A percentile compares a stretch with the other conserved stretches of the same genome.
Conservation (phyloP, 2,888 invertebrate species). For the Meiosimyza decipiens region DNA sequence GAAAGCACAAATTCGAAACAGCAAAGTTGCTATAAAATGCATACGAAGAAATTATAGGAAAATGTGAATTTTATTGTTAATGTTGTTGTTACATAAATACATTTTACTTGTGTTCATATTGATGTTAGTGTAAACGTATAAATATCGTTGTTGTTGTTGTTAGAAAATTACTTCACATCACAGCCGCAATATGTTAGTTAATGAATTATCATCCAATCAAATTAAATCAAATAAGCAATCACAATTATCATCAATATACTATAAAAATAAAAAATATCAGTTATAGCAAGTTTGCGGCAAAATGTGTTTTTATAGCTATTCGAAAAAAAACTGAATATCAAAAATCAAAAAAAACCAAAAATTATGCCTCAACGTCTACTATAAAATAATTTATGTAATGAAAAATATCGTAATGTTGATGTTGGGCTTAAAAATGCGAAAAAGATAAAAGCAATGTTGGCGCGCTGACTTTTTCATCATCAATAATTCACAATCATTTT, state of each 20-base stretch:
- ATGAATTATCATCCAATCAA: constrained; percentile 16
- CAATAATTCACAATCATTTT: too few species aligned
- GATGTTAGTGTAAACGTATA: constrained; percentile 31
- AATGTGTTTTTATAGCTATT: constrained; percentile 16
- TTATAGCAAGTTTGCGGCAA: constrained; percentile 15
- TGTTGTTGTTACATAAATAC: constrained; percentile 7
- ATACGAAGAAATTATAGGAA: not conserved
- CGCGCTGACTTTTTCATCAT: constrained; percentile 27
- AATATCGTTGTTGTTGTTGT: constrained; percentile 26
- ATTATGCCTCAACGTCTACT: constrained; percentile 53
- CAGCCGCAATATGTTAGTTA: not conserved
- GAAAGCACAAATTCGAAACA: not conserved
- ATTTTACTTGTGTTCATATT: constrained; percentile 49
- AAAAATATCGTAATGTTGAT: constrained; percentile 66
- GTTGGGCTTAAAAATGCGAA: constrained; percentile 55
- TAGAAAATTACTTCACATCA: constrained; percentile 6
- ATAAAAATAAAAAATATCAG: constrained; percentile 17
- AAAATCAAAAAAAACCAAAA: constrained; percentile 12
- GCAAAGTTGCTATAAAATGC: constrained; percentile 24
- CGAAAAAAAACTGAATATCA: not conserved
- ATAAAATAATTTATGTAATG: constrained; percentile 66
- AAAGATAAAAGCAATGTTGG: constrained; percentile 10
- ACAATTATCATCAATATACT: not conserved
- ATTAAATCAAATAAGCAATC: constrained; percentile 4
- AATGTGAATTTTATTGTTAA: not conserved